Evolutionary conservation across 1,140 invertebrate species (phyloP).

Genomic region (Cydia pomonella): DNA sequence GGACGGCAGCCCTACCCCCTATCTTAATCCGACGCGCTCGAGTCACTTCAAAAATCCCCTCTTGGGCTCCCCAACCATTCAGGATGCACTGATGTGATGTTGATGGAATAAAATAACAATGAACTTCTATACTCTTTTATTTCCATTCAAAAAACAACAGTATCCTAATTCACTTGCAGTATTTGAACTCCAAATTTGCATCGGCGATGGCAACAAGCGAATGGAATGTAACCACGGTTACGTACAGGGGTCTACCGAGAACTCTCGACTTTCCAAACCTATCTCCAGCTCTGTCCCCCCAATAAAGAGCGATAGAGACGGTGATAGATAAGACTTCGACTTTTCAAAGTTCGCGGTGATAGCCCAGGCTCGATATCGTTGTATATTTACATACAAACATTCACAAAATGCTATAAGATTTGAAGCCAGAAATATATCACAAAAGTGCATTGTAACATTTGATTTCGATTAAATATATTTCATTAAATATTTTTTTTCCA

Average conservation of each 20-base stretch:
- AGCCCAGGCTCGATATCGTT: constrained; percentile 42
- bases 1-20: no score
- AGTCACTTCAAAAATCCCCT: no score
- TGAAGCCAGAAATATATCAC: constrained; percentile 52
- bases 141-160: constrained; percentile 74
- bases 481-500: constrained; percentile 50
- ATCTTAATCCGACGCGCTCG: no score
- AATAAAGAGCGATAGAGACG: background rate
- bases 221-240: constrained; percentile 75
- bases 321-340: background rate
- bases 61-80: no score
- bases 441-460: constrained; percentile 42
- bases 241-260: constrained; percentile 34
- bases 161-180: constrained; percentile 66
- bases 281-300: background rate
- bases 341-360: background rate
- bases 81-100: background rate
- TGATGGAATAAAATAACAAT: constrained; percentile 42
- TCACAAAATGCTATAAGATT: constrained; percentile 35
- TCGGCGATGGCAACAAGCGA: constrained; percentile 31
- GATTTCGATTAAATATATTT: constrained; percentile 49
- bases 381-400: constrained; percentile 64
- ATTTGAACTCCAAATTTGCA: constrained; percentile 49
- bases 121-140: constrained; percentile 69
- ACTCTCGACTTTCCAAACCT: background rate